Evolutionary conservation across 1,140 invertebrate species (phyloP), one percentile per base, ranked within the genome.

Genomic region (Brachystomella parvula): DNA sequence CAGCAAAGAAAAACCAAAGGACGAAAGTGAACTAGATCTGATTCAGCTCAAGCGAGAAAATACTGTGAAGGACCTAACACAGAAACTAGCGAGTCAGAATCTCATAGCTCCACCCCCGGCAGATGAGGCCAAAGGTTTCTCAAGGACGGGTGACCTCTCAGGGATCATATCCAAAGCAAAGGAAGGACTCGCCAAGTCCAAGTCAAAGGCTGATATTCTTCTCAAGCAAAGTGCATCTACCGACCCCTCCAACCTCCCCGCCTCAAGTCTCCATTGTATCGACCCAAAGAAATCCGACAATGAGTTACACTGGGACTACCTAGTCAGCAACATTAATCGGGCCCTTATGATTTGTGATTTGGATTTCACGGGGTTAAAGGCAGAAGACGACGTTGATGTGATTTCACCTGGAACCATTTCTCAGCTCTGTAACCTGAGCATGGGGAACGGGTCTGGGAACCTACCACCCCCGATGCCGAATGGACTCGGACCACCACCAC

Each of bases 231-330:
- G 74, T 84, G 53, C 63, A 28, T 9, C 60, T 15, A 44, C 35
- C n/a, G 72, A 64, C 1, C 33, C 58, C 33, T 24, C 53, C 6
- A 65, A 62, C 62, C 57, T 53, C 44, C 33, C 32, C 1, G 26
- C 31, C 19, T 65, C 35, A 64, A 64, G 53, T 82, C 28, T 79
- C 81, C 9, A 84, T 84, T 75, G 77, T 84, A 59, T 76, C 82
- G 89, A 92, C 74, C 78, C 84, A 1, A 91, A 92, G 79, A 91
- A 93, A 77, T 91, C 91, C 0, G 92, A 96, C 78, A 94, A 90
- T 75, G 93, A 96, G 75, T 79, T 96, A 0, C 90, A 94, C 74
- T 98, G 96, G 96, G 94, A 98, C 74, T 89, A 93, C 72, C 78
- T 95, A 63, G 85, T 91, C 28, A 86, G 87, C 32, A 87, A 86